Evolutionary conservation across 2,113 vertebrate species (phyloP).

Genomic region (Salminus brasiliensis): DNA sequence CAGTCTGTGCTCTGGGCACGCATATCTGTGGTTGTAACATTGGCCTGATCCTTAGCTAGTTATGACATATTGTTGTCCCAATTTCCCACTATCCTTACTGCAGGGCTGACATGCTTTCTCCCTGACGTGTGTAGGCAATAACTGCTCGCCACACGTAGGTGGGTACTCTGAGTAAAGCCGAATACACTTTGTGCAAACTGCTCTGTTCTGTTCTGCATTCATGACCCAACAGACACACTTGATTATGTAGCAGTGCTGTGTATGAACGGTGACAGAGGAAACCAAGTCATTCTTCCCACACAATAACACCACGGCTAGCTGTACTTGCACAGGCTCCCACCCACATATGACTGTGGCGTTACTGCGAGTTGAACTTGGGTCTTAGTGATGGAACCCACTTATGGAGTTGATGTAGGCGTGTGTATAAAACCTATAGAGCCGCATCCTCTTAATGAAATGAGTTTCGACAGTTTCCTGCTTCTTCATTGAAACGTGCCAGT

Average conservation of each 20-base stretch:
- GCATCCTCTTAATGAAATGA: background rate
- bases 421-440: background rate
- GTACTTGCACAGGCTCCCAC: background rate
- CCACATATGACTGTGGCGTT: background rate
- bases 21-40: no score
- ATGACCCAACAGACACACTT: background rate
- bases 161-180: background rate
- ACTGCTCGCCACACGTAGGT: background rate
- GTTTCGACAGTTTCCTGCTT: background rate
- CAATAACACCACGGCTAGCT: background rate
- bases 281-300: background rate
- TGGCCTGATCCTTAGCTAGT: no score
- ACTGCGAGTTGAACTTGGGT: background rate
- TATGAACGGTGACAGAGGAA: background rate
- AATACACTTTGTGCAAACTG: background rate
- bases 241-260: background rate
- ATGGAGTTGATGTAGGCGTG: background rate
- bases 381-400: background rate
- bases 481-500: background rate
- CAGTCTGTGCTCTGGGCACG: no score
- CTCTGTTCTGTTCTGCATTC: background rate
- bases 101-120: background rate
- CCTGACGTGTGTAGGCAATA: background rate
- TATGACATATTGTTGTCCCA: no score
- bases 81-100: background rate